phyloP scores from a whole-genome alignment of 2,888 invertebrate genomes.

The Drosophila flavopinicola region DNA sequence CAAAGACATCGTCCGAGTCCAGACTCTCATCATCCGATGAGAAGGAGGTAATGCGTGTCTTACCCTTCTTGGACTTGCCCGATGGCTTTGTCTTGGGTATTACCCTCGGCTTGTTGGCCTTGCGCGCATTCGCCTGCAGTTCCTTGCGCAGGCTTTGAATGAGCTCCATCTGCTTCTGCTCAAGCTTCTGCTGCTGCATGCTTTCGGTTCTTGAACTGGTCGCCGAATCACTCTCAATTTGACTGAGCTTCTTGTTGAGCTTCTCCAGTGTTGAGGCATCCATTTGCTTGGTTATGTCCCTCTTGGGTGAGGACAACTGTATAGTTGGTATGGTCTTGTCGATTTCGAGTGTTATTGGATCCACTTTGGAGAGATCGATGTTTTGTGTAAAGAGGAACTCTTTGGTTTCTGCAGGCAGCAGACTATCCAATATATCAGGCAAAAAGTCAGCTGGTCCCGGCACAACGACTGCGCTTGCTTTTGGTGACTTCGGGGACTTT shows the following conservation, averaged over 20 bases:
- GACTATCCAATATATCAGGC: conserved; percentile 85
- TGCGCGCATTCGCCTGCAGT: conserved; percentile 85
- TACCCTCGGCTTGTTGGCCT: conserved; percentile 88
- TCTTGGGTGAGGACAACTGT: conserved; percentile 88
- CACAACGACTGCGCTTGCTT: conserved; percentile 41
- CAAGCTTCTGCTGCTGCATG: conserved; percentile 86
- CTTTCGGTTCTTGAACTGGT: conserved; percentile 91
- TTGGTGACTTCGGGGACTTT: conserved; percentile 86
- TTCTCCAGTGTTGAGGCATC: conserved; percentile 89
- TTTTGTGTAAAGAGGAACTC: conserved; percentile 90
- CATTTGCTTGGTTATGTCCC: conserved; percentile 89
- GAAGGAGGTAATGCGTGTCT: conserved; percentile 90
- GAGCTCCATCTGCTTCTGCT: conserved; percentile 86
- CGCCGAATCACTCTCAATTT: conserved; percentile 91
- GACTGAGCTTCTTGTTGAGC: conserved; percentile 89
- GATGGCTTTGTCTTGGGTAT: conserved; percentile 87
- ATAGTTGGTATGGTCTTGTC: conserved; percentile 87
- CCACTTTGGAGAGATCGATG: conserved; percentile 90
- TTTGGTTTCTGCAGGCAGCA: conserved; percentile 85
- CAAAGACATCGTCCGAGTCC: conserved; percentile 91
- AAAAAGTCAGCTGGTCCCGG: conserved; percentile 84
- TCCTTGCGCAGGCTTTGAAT: conserved; percentile 87
- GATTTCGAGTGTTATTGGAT: conserved; percentile 89
- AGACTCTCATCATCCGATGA: conserved; percentile 91
- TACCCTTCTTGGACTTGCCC: conserved; percentile 87